A percentile compares a stretch with the other conserved stretches of the same genome.
These are phyloP conservation scores for Macrosteles quadrilineatus DNA, from an alignment of 1,140 invertebrate species.

Conservation along the genomic window DNA sequence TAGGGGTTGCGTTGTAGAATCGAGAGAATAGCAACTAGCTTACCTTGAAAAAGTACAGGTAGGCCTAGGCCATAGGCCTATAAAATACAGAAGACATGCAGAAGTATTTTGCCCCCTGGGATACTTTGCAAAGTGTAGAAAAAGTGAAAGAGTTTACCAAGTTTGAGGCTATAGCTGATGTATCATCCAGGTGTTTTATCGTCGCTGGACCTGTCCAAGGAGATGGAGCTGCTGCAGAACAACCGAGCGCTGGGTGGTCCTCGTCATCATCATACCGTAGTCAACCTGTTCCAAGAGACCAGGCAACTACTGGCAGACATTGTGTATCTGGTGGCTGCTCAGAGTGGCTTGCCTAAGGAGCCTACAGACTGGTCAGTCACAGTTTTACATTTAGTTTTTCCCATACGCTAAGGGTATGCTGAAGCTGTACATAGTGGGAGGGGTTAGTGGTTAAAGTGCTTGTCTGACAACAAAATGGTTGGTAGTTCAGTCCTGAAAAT, in stretches of 20 bases:
- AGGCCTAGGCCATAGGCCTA: too few species aligned
- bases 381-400: background rate
- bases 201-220: slow-evolving; percentile 60
- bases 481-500: too few species aligned
- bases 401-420: slow-evolving; percentile 53
- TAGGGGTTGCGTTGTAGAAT: too few species aligned
- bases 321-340: slow-evolving; percentile 84
- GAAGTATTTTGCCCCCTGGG: too few species aligned
- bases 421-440: slow-evolving; percentile 53
- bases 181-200: slow-evolving; percentile 39
- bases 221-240: slow-evolving; percentile 75
- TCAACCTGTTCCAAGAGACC: slow-evolving; percentile 76
- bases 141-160: too few species aligned
- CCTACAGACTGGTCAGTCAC: slow-evolving; percentile 55
- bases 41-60: too few species aligned
- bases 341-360: slow-evolving; percentile 70
- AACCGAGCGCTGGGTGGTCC: slow-evolving; percentile 86
- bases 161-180: too few species aligned
- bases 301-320: slow-evolving; percentile 79
- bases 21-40: too few species aligned
- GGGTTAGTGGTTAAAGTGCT: too few species aligned
- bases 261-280: slow-evolving; percentile 79
- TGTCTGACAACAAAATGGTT: too few species aligned
- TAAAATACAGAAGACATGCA: too few species aligned
- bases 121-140: too few species aligned